These are phyloP conservation scores for Lepidurus packardi DNA, from an alignment of 1,140 invertebrate species.

Conservation along the genomic window DNA sequence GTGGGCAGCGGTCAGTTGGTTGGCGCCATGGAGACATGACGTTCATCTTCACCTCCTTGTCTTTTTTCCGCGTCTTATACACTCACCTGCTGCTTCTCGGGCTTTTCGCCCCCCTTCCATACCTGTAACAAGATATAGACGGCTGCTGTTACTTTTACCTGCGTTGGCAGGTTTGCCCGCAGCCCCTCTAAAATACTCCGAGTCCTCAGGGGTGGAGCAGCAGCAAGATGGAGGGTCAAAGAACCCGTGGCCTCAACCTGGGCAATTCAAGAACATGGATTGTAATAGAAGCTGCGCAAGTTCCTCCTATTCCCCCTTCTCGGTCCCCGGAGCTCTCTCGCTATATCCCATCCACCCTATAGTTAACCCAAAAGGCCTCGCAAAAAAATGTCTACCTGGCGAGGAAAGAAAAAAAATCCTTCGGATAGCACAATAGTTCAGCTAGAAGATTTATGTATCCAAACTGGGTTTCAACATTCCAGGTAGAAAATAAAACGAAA, in stretches of 20 bases:
- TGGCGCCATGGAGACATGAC: conserved; percentile 5
- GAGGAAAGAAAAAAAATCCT: neutral
- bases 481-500: neutral
- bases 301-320: neutral
- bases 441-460: neutral
- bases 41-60: neutral
- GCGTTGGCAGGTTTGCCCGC: neutral
- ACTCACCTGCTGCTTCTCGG: conserved; percentile 4
- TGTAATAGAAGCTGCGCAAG: conserved; percentile 7
- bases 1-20: conserved; percentile 15
- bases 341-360: neutral
- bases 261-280: conserved; percentile 15
- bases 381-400: neutral
- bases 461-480: conserved; percentile 2
- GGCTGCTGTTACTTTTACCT: conserved; percentile 11
- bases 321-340: neutral
- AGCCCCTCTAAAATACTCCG: neutral
- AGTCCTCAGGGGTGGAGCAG: conserved; percentile 8
- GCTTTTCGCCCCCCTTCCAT: neutral
- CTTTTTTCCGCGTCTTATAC: neutral
- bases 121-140: neutral
- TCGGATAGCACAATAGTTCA: conserved; percentile 15
- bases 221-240: conserved; percentile 1
- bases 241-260: conserved; percentile 12
- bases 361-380: neutral